These are phyloP conservation scores for Pseudococcus longispinus DNA, from an alignment of 2,888 invertebrate genomes.

Conservation along the genomic window DNA sequence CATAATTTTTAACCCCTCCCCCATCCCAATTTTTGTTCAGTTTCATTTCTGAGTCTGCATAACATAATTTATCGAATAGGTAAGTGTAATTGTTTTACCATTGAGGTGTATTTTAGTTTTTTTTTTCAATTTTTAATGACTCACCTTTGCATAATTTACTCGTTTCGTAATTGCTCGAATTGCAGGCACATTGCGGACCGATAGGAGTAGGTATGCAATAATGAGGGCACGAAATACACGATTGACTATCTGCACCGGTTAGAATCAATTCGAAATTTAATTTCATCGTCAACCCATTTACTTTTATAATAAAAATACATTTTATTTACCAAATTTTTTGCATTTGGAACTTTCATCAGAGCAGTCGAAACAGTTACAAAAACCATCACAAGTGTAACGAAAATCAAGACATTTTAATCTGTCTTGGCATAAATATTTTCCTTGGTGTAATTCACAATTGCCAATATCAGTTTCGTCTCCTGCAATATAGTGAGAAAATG, in stretches of 20 bases:
- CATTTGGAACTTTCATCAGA: not conserved
- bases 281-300: too few relatives aligned
- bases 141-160: not conserved
- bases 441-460: not conserved
- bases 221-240: not conserved
- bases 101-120: too few relatives aligned
- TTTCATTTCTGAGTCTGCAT: too few relatives aligned
- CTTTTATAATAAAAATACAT: too few relatives aligned
- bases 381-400: not conserved
- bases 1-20: too few relatives aligned
- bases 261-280: too few relatives aligned
- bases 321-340: too few relatives aligned
- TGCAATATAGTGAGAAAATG: too few relatives aligned
- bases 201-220: not conserved
- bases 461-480: not conserved
- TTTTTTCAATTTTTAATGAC: not conserved
- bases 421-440: not conserved
- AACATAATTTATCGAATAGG: too few relatives aligned
- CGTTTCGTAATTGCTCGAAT: not conserved
- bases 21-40: too few relatives aligned
- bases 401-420: not conserved
- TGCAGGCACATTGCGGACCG: not conserved
- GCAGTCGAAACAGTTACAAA: not conserved
- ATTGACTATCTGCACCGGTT: too few relatives aligned
- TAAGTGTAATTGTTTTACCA: too few relatives aligned